Percentiles rank a stretch among this genome's conserved stretches.
phyloP scores from a whole-genome alignment of 2,113 vertebrate genomes.

The Rattus rattus region DNA sequence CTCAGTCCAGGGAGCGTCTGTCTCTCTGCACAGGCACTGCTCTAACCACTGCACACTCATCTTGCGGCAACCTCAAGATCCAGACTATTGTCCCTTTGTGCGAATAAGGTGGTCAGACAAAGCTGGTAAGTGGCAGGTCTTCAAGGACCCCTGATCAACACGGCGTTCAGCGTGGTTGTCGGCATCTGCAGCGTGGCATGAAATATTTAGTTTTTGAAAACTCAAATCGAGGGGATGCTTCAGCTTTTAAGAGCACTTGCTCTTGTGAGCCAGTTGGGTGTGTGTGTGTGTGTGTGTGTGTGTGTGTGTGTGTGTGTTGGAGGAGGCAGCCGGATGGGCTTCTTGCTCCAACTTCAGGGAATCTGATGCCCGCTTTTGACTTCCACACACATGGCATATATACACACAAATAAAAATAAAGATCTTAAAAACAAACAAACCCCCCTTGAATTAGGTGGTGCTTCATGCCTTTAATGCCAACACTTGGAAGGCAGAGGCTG shows the following conservation, averaged over 20 bases:
- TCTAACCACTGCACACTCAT: not conserved
- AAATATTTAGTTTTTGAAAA: not conserved
- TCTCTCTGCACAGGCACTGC: no score
- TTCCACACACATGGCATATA: not conserved
- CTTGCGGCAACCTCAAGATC: not conserved
- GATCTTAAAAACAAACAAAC: not conserved
- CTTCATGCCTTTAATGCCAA: not conserved
- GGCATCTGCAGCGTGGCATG: not conserved
- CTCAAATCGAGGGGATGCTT: not conserved
- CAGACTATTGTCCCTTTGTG: not conserved
- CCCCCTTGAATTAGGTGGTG: not conserved
- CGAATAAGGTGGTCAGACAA: not conserved
- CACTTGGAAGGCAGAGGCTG: not conserved
- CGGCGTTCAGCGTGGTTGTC: not conserved
- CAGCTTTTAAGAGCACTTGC: not conserved
- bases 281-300: not conserved
- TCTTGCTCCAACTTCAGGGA: not conserved
- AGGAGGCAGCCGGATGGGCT: not conserved
- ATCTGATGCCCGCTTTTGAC: not conserved
- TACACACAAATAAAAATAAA: not conserved
- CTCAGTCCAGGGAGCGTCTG: not conserved
- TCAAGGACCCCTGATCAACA: not conserved
- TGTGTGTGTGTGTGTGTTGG: not conserved
- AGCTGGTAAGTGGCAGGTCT: not conserved
- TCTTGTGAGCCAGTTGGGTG: no score